Percentiles rank a stretch among this genome's conserved stretches.
These are phyloP conservation scores for Neofelis nebulosa DNA, from an alignment of 2,113 vertebrate genomes.

Conservation along the genomic window DNA sequence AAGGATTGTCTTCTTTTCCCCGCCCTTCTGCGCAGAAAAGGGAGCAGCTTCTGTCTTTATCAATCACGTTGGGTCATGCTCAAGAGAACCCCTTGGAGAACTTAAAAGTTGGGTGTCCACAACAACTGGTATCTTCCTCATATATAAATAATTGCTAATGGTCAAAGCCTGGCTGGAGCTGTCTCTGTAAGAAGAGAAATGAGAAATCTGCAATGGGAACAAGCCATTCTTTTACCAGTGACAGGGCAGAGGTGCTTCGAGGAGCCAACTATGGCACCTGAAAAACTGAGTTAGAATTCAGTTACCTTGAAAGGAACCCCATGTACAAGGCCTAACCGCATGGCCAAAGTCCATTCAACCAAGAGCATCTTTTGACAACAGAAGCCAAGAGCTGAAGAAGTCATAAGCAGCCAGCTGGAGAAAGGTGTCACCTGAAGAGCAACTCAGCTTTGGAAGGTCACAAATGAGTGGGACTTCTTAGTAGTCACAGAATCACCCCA, in stretches of 20 bases:
- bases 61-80: background rate
- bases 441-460: background rate
- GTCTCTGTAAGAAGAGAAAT: background rate
- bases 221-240: background rate
- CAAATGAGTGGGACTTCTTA: background rate
- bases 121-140: background rate
- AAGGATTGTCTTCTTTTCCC: background rate
- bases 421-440: background rate
- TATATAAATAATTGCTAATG: background rate
- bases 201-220: background rate
- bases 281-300: background rate
- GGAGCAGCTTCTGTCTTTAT: background rate
- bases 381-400: background rate
- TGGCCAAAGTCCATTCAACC: background rate
- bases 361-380: background rate
- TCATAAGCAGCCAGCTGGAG: background rate
- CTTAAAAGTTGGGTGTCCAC: background rate
- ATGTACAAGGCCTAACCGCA: background rate
- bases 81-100: background rate
- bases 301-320: background rate
- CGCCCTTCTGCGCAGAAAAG: background rate
- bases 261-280: background rate
- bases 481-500: background rate
- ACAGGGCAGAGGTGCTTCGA: background rate
- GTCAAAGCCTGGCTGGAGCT: background rate